Evolutionary conservation across 2,113 vertebrate genomes (phyloP).

Genomic region (Taurulus bubalis): DNA sequence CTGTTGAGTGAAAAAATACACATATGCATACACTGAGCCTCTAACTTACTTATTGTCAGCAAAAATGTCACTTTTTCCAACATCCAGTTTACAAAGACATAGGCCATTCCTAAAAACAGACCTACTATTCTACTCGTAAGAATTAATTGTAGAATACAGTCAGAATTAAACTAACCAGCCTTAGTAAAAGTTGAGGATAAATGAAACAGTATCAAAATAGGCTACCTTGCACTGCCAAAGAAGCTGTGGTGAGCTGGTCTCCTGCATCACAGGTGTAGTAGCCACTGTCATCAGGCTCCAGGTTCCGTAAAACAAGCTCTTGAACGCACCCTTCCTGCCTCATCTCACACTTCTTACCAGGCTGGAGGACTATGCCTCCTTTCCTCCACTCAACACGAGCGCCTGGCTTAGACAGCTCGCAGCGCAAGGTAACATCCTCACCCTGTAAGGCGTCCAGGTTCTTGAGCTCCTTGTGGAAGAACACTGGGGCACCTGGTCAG

Average conservation of each 20-base stretch:
- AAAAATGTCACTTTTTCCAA: background rate
- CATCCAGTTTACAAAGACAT: background rate
- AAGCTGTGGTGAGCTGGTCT: constrained; percentile 88
- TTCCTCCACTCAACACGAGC: constrained; percentile 89
- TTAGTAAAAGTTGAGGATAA: constrained; percentile 10
- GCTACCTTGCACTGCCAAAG: constrained; percentile 90
- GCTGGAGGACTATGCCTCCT: constrained; percentile 85
- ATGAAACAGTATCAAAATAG: constrained; percentile 21
- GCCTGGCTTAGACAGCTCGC: constrained; percentile 85
- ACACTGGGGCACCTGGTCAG: constrained; percentile 81
- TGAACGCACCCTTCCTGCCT: constrained; percentile 81
- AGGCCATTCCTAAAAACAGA: background rate
- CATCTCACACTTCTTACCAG: constrained; percentile 87
- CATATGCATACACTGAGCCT: constrained; percentile 46
- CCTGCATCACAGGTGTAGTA: constrained; percentile 91
- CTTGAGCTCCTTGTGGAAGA: constrained; percentile 87
- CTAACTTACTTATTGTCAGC: background rate
- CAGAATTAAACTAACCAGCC: background rate
- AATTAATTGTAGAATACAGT: background rate
- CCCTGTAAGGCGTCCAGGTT: constrained; percentile 86
- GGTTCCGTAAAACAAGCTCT: constrained; percentile 84
- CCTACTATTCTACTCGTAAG: background rate
- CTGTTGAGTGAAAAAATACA: constrained; percentile 87
- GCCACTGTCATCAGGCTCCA: constrained; percentile 88
- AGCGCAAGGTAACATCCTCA: constrained; percentile 82